Percentiles rank a stretch among this genome's conserved stretches.
These are phyloP conservation scores for Gnatocerus cornutus DNA, from an alignment of 2,888 invertebrate species.

Conservation along the genomic window DNA sequence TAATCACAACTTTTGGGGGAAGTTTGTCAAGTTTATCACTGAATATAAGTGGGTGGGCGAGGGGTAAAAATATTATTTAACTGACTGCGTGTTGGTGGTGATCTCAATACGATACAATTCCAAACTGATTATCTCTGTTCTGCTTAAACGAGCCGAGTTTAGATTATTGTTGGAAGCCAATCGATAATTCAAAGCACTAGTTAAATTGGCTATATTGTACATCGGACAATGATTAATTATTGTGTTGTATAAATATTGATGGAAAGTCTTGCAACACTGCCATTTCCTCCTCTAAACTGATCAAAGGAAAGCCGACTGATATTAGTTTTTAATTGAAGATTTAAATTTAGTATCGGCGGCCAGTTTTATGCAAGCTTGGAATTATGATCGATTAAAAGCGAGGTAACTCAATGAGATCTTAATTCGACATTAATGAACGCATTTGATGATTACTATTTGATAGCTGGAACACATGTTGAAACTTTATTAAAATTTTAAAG, in stretches of 20 bases:
- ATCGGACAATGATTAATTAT: slow-evolving; percentile 40
- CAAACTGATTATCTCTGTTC: slow-evolving; percentile 41
- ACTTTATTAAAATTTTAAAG: slow-evolving; percentile 40
- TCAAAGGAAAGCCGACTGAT: slow-evolving; percentile 9
- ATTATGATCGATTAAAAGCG: slow-evolving; percentile 32
- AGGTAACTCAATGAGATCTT: slow-evolving; percentile 38
- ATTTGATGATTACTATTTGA: slow-evolving; percentile 43
- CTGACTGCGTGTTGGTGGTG: slow-evolving; percentile 7
- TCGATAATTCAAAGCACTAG: slow-evolving; percentile 37
- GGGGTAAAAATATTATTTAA: background rate
- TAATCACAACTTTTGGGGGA: background rate
- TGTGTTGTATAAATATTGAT: slow-evolving; percentile 34
- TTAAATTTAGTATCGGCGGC: slow-evolving; percentile 24
- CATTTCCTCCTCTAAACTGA: slow-evolving; percentile 8
- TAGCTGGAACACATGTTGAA: slow-evolving; percentile 38
- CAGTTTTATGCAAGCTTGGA: slow-evolving; percentile 14
- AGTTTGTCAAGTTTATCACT: background rate
- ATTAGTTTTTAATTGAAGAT: slow-evolving; percentile 23
- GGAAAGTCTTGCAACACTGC: background rate
- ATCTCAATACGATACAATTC: slow-evolving; percentile 38
- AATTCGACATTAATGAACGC: slow-evolving; percentile 37
- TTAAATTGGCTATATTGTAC: slow-evolving; percentile 39
- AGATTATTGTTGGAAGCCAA: slow-evolving; percentile 42
- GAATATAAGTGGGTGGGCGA: background rate
- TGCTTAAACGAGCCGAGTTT: slow-evolving; percentile 44